Base-by-base conservation (phyloP, 2,888 invertebrate genomes). In the Archips crataeganus region DNA sequence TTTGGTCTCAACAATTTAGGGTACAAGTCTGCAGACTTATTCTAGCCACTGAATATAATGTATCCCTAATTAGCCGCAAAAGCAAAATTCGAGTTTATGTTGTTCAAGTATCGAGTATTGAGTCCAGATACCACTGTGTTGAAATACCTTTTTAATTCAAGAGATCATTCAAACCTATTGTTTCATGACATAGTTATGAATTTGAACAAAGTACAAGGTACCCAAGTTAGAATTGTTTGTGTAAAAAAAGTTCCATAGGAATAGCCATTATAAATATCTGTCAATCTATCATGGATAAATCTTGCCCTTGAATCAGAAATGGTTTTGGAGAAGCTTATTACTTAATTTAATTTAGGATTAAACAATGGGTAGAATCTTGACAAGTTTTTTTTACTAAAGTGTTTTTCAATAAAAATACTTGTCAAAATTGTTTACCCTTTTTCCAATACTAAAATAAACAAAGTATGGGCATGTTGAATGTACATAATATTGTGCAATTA, bases 401-500 rank as follows among this genome's bases (percentile, higher is more conserved):
- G 4, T 5, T 5, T 36, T 36, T 45, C 4, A 10, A 45, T 10
- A 45, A 45, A 45, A 45, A 10, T 5, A 45, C 45, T 45, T 9
- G 4, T 36, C 36, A 36, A 36, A 2, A 36, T 36, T 36, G 36
- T 36, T 36, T 36, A 36, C 36, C 1, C 5, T 36, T 5, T 36
- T 36, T 36, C 36, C 2, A 36, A 36, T 5, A 5, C 36, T 36
- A 5, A 36, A 36, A 36, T 5, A 36, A 36, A 36, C 36, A 5
- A 36, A 36, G 45, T 10, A 45, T 45, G 1, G 0, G 13, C 0
- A 1, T 47, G 3, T n/a, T 51, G 49, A 8, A 15, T n/a, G 3
- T n/a, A 51, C 49, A n/a, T 47, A 51, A 51, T 15, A 51, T 51
- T 51, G 49, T 51, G 49, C 49, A 51, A 51, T 51, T 51, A 4